Conservation (phyloP, 2,888 invertebrate genomes). For the Drosophila fungiperda region DNA sequence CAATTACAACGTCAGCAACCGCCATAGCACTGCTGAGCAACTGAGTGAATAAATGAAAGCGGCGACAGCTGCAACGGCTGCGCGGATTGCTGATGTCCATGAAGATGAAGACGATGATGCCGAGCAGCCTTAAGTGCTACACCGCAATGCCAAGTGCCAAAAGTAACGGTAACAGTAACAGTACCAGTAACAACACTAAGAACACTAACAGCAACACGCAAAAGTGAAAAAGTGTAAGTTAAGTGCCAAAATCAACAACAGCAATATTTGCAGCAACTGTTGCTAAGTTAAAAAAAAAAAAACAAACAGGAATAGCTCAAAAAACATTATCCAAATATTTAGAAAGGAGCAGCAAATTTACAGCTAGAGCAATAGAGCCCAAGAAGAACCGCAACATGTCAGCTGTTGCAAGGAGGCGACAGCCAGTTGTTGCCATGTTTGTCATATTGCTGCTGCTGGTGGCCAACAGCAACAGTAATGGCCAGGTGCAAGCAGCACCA, state of each 20-base stretch:
- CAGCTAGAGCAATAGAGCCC: slow-evolving; percentile 3
- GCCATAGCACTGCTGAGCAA: slow-evolving; percentile 22
- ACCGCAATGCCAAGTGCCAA: slow-evolving; percentile 63
- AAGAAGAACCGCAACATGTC: slow-evolving; percentile 50
- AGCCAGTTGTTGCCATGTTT: slow-evolving; percentile 34
- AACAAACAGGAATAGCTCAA: slow-evolving; percentile 30
- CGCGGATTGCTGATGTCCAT: slow-evolving; percentile 49
- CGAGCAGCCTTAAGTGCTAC: slow-evolving; percentile 52
- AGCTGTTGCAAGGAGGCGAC: slow-evolving; percentile 31
- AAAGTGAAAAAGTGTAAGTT: slow-evolving; percentile 44
- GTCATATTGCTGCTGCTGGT: slow-evolving; percentile 52
- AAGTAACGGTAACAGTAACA: slow-evolving; percentile 47
- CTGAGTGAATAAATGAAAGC: slow-evolving; percentile 60
- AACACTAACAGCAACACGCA: slow-evolving; percentile 32
- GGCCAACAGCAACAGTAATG: slow-evolving; percentile 24
- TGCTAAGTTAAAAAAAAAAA: slow-evolving; percentile 52
- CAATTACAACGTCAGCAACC: slow-evolving; percentile 20
- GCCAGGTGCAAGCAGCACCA: slow-evolving; percentile 31
- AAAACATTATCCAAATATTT: slow-evolving; percentile 44
- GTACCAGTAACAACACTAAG: slow-evolving; percentile 36
- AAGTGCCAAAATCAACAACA: slow-evolving; percentile 59
- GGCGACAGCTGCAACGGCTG: slow-evolving; percentile 49
- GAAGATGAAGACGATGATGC: slow-evolving; percentile 46
- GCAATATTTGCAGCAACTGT: slow-evolving; percentile 21
- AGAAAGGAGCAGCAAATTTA: slow-evolving; percentile 6